Conservation (phyloP, 2,888 invertebrate genomes). For the Eilema depressum region DNA sequence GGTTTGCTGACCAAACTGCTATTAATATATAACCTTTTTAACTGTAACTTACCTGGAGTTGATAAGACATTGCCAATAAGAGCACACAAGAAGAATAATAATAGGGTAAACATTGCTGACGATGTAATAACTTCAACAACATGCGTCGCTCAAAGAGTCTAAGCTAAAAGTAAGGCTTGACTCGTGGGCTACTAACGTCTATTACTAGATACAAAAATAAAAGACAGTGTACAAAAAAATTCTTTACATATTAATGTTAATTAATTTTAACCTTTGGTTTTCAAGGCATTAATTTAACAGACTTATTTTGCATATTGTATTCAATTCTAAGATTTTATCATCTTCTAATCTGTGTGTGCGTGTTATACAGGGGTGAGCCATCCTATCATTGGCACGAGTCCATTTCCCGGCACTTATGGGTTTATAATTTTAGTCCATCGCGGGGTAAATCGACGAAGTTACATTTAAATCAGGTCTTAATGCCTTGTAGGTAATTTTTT, state of each 20-base stretch:
- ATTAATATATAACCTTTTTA: background rate
- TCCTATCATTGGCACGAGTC: too few species aligned
- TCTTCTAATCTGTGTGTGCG: background rate
- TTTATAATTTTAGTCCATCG: too few species aligned
- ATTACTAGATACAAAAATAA: background rate
- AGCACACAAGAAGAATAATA: background rate
- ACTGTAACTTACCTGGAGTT: background rate
- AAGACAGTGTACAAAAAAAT: background rate
- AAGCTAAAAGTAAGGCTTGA: background rate
- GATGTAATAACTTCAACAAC: background rate
- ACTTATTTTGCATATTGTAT: background rate
- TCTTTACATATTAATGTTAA: background rate
- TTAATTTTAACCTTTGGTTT: background rate
- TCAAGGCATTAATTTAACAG: background rate
- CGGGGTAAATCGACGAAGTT: too few species aligned
- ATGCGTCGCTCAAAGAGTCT: background rate
- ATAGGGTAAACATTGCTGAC: background rate
- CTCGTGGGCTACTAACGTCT: background rate
- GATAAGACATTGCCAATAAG: background rate
- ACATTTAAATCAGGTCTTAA: too few species aligned
- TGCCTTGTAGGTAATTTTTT: too few species aligned
- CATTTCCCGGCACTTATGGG: too few species aligned
- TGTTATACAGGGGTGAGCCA: background rate
- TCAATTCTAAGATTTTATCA: background rate
- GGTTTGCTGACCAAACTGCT: background rate